Evolutionary conservation across 2,888 invertebrate species (phyloP), one percentile per base, ranked within the genome.

Genomic region (Catocala nupta): DNA sequence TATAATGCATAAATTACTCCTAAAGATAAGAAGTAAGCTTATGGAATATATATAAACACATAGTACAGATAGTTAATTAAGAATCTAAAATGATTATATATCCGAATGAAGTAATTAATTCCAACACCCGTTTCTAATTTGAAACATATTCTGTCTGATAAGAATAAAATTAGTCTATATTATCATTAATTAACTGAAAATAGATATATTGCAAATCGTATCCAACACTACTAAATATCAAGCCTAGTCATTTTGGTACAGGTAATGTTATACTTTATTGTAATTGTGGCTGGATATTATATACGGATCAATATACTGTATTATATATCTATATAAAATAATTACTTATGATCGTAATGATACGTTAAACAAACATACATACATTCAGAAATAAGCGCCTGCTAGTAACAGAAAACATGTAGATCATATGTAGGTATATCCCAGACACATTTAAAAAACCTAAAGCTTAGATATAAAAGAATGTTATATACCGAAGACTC

Each of bases 401-500:
- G 25, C 4, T 25, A 25, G 25, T 25, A 54, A 54, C 12, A 25
- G 25, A 25, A 16, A 34, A 13, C 7, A 34, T 9, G 10, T 33
- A 11, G 11, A 10, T 13, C 4, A 45, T 45, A n/a, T n/a, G n/a
- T n/a, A 7, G 16, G 16, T 55, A 16, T 44, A 51, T 57, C 12
- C 39, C 44, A 52, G 52, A 54, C 43, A 49, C 45, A 51, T 45
- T 52, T 45, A 33, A 50, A 33, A 58, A 53, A 34, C 49, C 59
- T 62, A 47, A 71, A 5, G 10, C 49, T 44, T 65, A 70, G 61
- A 55, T 63, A 45, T 48, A 53, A 70, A 66, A 68, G 10, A 62
- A 71, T 70, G 62, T 70, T 59, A 59, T 51, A 66, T 65, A 70
- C 65, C 63, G 47, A 69, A 64, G 48, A 63, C 39, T 65, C 54